Conservation (phyloP, 2,113 vertebrate genomes). For the Chaetops frenatus region DNA sequence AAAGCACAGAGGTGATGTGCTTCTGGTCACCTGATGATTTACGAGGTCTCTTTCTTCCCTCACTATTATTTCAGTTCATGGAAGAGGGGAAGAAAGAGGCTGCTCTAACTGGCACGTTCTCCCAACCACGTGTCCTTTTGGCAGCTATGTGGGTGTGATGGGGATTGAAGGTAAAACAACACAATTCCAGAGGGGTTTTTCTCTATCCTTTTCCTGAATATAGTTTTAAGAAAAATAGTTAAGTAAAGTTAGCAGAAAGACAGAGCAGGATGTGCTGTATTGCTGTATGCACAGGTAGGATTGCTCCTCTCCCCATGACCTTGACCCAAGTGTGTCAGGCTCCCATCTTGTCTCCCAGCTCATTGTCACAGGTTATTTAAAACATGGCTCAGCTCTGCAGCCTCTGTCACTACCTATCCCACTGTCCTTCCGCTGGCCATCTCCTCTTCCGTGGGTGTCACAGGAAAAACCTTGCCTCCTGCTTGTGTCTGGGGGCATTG, state of each 20-base stretch:
- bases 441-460: background rate
- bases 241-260: background rate
- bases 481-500: background rate
- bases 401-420: background rate
- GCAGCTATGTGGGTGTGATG: background rate
- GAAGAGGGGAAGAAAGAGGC: background rate
- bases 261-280: no score
- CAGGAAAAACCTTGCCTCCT: background rate
- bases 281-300: background rate
- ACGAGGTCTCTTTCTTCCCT: background rate
- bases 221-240: background rate
- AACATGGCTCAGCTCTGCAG: background rate
- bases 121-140: accelerated
- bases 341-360: background rate
- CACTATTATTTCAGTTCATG: background rate
- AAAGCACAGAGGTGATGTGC: background rate
- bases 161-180: background rate
- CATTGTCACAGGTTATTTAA: background rate
- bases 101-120: background rate
- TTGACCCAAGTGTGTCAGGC: background rate
- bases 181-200: background rate
- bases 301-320: background rate
- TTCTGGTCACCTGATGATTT: background rate
- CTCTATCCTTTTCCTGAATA: background rate
- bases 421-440: background rate